These are phyloP conservation scores for Amblyopsis rosae DNA, from an alignment of 2,113 vertebrate genomes.

Conservation along the genomic window DNA sequence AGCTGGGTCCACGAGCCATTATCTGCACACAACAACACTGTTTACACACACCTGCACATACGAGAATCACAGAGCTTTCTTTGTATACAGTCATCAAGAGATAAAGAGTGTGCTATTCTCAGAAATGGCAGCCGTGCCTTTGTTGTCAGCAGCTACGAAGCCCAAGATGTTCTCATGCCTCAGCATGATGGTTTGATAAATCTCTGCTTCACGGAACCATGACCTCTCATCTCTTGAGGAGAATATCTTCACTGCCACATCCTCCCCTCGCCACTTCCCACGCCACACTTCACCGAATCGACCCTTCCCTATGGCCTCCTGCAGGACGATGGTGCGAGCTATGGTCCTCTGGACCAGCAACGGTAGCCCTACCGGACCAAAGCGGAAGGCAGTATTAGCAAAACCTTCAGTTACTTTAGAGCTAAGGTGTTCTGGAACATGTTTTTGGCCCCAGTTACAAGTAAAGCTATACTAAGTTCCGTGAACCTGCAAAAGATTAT, in stretches of 20 bases:
- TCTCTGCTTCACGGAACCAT: constrained; percentile 97
- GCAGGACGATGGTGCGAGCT: constrained; percentile 93
- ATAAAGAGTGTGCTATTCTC: background rate
- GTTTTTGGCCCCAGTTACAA: too few species aligned
- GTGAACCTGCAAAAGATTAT: too few species aligned
- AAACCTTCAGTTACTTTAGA: too few species aligned
- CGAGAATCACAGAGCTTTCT: background rate
- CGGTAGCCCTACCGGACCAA: constrained; percentile 82
- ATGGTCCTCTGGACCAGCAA: constrained; percentile 95
- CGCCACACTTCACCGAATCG: constrained; percentile 95
- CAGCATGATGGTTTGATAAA: constrained; percentile 97
- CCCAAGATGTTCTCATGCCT: constrained; percentile 96
- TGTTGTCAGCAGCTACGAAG: constrained; percentile 97
- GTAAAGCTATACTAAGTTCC: too few species aligned
- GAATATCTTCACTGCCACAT: constrained; percentile 98
- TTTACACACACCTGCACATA: constrained; percentile 6
- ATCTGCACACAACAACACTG: constrained; percentile 74
- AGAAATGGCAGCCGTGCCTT: constrained; percentile 75
- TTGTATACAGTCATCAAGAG: background rate
- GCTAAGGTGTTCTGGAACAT: too few species aligned
- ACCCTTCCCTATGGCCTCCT: constrained; percentile 93
- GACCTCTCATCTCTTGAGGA: constrained; percentile 94
- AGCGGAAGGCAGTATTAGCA: background rate
- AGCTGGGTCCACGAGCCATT: constrained; percentile 97
- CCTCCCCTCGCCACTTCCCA: constrained; percentile 95